Percentiles rank a stretch among this genome's conserved stretches.
Evolutionary conservation across 1,140 invertebrate species (phyloP).

Genomic region (Brachionus manjavacas): DNA sequence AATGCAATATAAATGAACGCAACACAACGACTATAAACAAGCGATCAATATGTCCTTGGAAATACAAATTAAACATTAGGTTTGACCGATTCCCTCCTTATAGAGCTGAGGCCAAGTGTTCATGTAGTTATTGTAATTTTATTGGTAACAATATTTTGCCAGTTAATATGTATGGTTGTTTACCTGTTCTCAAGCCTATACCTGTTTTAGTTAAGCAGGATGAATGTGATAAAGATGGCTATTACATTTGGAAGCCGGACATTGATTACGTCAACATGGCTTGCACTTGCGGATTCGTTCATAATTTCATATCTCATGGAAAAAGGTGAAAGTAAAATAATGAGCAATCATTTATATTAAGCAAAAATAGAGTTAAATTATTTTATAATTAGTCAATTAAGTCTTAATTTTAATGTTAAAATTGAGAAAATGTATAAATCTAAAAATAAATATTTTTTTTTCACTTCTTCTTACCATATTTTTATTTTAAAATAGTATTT

Average conservation of each 20-base stretch:
- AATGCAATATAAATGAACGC: slow-evolving; percentile 28
- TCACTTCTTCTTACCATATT: too few relatives aligned
- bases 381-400: neutral
- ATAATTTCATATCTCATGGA: slow-evolving; percentile 26
- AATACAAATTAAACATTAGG: neutral
- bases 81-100: neutral
- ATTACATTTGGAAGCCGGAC: neutral
- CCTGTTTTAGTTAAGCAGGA: slow-evolving; percentile 14
- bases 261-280: slow-evolving; percentile 5
- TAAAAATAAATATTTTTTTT: neutral
- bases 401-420: neutral
- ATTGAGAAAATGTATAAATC: neutral
- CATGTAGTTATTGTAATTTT: neutral
- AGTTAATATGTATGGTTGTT: neutral
- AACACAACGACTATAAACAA: slow-evolving; percentile 23
- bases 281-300: neutral
- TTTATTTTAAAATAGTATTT: too few relatives aligned
- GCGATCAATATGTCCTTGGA: slow-evolving; percentile 32
- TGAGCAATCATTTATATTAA: neutral
- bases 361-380: neutral
- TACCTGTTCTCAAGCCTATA: neutral
- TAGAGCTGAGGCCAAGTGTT: neutral
- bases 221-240: slow-evolving; percentile 23
- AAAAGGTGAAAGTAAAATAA: slow-evolving; percentile 10
- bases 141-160: neutral